These are phyloP conservation scores for Stegana nigrithorax DNA, from an alignment of 2,888 invertebrate genomes.

Conservation along the genomic window DNA sequence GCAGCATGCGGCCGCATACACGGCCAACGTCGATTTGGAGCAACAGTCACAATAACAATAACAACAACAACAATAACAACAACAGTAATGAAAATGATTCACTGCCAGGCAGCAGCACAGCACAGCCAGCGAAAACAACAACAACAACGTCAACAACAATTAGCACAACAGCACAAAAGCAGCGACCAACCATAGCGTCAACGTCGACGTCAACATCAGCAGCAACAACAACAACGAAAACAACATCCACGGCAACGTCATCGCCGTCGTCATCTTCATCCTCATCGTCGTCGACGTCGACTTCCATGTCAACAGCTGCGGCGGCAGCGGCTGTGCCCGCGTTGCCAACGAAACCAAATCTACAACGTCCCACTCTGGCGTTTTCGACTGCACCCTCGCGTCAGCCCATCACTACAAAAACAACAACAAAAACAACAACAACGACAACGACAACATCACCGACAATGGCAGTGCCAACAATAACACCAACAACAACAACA, in stretches of 20 bases:
- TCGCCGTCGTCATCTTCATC: constrained; percentile 24
- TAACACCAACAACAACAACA: constrained; percentile 53
- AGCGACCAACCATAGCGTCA: constrained; percentile 7
- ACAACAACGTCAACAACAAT: not conserved
- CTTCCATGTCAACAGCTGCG: too few species aligned
- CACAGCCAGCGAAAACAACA: not conserved
- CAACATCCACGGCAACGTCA: constrained; percentile 4
- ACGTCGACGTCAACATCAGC: too few species aligned
- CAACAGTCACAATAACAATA: constrained; percentile 27
- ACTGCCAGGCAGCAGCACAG: constrained; percentile 2
- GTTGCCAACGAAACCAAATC: too few species aligned
- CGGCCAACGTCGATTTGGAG: constrained; percentile 25
- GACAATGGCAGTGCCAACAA: constrained; percentile 33
- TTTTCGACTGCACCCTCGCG: too few species aligned
- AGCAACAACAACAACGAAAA: constrained; percentile 15
- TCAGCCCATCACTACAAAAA: not conserved
- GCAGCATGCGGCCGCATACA: constrained; percentile 9
- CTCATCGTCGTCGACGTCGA: constrained; percentile 8
- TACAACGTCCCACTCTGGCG: too few species aligned
- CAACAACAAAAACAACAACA: not conserved
- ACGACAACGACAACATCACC: constrained; percentile 9
- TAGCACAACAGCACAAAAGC: constrained; percentile 14
- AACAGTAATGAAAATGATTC: not conserved
- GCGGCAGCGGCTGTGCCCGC: too few species aligned
- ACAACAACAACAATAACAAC: constrained; percentile 18